Conservation (phyloP, 2,113 vertebrate species). For the Dasyurus viverrinus region DNA sequence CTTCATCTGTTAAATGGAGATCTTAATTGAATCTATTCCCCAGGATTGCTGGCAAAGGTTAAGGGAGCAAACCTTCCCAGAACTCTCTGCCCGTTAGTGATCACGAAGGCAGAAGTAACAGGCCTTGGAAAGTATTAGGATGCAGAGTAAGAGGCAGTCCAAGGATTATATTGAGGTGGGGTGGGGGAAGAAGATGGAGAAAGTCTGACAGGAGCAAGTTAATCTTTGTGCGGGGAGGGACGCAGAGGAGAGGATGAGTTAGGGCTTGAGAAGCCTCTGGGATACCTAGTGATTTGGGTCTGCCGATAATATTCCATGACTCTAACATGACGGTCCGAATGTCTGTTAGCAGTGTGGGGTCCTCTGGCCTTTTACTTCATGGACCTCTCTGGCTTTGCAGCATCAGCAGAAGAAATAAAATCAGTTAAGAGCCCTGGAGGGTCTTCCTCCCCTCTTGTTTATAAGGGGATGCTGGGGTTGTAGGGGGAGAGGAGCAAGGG, state of each 20-base stretch:
- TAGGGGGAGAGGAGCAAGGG: background rate
- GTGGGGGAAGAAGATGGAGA: too few species aligned
- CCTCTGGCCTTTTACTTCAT: too few species aligned
- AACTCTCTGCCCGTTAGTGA: background rate
- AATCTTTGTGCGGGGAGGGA: too few species aligned
- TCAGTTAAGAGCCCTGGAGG: background rate
- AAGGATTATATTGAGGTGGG: background rate
- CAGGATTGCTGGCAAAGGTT: background rate
- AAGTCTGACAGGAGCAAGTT: too few species aligned
- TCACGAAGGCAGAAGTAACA: background rate
- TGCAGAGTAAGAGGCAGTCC: background rate
- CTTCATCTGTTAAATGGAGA: background rate
- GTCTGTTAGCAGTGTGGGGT: background rate
- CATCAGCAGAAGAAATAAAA: background rate
- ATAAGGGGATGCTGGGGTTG: background rate
- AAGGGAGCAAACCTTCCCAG: too few species aligned
- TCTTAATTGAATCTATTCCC: background rate
- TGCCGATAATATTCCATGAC: background rate
- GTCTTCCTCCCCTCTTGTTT: background rate
- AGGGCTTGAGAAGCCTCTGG: background rate
- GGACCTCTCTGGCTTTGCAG: background rate
- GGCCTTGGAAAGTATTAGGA: background rate
- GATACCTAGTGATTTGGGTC: background rate
- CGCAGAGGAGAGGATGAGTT: too few species aligned
- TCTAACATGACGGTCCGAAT: background rate